These are phyloP conservation scores for Leptinotarsa rubiginosa DNA, from an alignment of 2,888 invertebrate species.

Conservation along the genomic window DNA sequence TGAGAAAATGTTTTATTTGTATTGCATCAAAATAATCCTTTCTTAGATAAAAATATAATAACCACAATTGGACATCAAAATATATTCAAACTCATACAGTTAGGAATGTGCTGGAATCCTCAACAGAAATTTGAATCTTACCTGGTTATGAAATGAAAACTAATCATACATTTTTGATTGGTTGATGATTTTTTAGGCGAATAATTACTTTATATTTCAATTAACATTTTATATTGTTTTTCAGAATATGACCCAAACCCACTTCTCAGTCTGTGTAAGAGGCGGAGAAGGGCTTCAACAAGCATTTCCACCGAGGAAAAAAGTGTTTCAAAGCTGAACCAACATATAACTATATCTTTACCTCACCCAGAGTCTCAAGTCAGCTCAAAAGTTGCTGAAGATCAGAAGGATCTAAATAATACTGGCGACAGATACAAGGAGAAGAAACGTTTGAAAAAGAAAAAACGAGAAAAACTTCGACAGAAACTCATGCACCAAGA, in stretches of 20 bases:
- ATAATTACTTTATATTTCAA: background rate
- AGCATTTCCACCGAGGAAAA: slow-evolving; percentile 68
- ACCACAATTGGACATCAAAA: too few relatives aligned
- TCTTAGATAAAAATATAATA: too few relatives aligned
- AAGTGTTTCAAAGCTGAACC: background rate
- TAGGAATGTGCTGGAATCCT: too few relatives aligned
- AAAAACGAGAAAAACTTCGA: slow-evolving; percentile 75
- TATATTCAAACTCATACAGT: too few relatives aligned
- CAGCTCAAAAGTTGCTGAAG: slow-evolving; percentile 20
- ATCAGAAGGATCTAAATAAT: slow-evolving; percentile 32
- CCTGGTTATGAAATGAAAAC: too few relatives aligned
- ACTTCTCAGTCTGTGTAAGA: slow-evolving; percentile 79
- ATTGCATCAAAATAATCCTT: too few relatives aligned
- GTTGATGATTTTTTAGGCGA: background rate
- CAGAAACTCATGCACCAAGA: slow-evolving; percentile 62
- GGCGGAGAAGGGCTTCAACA: slow-evolving; percentile 78
- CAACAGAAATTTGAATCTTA: too few relatives aligned
- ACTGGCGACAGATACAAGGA: slow-evolving; percentile 69
- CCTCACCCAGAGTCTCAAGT: slow-evolving; percentile 43
- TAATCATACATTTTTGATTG: background rate
- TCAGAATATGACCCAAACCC: slow-evolving; percentile 88
- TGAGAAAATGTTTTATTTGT: too few relatives aligned
- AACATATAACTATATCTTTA: slow-evolving; percentile 26
- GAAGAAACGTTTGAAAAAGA: slow-evolving; percentile 77
- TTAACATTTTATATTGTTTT: slow-evolving; percentile 53